Evolutionary conservation across 2,797 vertebrate species (phyloP), one percentile per base, ranked within the genome.

Genomic region (Pangasius macronema): DNA sequence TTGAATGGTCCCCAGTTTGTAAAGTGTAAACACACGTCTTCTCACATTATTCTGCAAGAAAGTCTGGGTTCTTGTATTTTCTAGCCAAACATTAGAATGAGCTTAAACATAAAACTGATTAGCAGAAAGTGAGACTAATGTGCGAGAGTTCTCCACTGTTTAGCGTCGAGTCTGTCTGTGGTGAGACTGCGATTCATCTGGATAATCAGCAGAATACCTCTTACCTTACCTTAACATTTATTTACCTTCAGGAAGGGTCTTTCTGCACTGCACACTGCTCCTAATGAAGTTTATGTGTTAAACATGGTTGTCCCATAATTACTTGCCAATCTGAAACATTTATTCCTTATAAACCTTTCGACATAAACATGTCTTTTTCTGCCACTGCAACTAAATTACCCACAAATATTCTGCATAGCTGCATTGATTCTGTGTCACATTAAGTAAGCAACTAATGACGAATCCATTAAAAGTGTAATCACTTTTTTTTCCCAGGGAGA

Each of bases 1-100:
- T 85, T 70, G 72, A 89, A 88, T 57, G 87, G 75, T 88, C 84
- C 80, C 84, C 84, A 72, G 88, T 89, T 87, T 70, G 73, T 86
- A 87, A 90, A 86, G 85, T 90, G 59, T 90, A 91, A 92, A 92
- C 91, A 90, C 53, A 85, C 85, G 86, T 91, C 91, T 84, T 83
- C 83, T 77, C 79, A 88, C 83, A 91, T 92, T 88, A 90, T 73
- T 76, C 22, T 55, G 72, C 75, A 81, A 75, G 83, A 85, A 79
- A 59, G 89, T 89, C 85, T 68, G 68, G 33, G 39, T 16, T 68
- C 76, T 67, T 80, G 72, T 70, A 46, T 86, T 87, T 67, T 63
- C 79, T n/a, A 82, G 72, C 55, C 76, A 90, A 89, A 90, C 88
- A 83, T 81, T 81, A 0, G 6, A 77, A 61, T 13, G 11, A 61